Conservation (phyloP, 2,113 vertebrate species). For the Numenius arquata region DNA sequence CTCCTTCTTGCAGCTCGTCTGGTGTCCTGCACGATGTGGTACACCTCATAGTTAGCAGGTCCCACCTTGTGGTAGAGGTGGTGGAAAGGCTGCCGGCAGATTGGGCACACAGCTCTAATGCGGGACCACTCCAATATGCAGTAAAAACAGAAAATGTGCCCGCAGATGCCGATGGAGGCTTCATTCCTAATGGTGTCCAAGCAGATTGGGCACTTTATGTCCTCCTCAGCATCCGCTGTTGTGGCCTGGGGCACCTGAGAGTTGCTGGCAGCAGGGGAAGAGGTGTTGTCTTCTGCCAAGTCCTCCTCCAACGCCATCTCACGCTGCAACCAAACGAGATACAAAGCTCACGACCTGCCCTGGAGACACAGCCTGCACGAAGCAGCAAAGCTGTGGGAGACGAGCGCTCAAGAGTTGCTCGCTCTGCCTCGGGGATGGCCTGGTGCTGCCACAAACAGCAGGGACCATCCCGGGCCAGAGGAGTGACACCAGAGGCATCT, state of each 20-base stretch:
- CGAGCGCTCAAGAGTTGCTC: neutral
- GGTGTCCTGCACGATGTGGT: neutral
- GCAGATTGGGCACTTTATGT: neutral
- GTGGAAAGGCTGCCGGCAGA: neutral
- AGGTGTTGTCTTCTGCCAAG: neutral
- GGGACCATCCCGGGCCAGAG: neutral
- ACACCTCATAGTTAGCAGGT: neutral
- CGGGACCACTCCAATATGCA: neutral
- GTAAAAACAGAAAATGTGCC: neutral
- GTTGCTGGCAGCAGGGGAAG: neutral
- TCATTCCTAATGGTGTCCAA: fast-evolving
- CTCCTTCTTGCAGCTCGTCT: fast-evolving
- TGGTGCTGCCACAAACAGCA: neutral
- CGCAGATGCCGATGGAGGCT: neutral
- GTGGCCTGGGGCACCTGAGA: neutral
- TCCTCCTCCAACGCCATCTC: neutral
- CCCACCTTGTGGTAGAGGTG: neutral
- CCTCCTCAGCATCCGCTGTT: fast-evolving
- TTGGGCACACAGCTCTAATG: fast-evolving
- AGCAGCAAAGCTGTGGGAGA: too few relatives aligned
- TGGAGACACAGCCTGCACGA: neutral
- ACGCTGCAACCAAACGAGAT: too few relatives aligned
- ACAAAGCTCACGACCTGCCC: neutral
- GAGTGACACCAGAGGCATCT: neutral
- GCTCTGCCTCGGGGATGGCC: neutral